Evolutionary conservation across 35 echinoderm and acorn worm species (phyloP).

Genomic region (Diadema setosum): DNA sequence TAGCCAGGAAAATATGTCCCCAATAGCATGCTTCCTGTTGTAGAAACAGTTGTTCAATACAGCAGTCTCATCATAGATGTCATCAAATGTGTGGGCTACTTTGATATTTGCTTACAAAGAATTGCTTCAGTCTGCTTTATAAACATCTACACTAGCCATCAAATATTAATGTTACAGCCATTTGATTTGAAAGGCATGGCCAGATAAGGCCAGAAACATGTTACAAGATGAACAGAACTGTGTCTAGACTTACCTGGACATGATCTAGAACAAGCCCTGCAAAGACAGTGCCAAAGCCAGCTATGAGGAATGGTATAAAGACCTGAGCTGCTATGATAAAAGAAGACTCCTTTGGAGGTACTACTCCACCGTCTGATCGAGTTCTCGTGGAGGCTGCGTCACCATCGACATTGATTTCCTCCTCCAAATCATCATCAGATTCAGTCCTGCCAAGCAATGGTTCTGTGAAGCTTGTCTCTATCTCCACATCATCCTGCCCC

Average conservation of each 20-base stretch:
- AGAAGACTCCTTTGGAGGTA: constrained; percentile 50
- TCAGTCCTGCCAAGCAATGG: neutral
- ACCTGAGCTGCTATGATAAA: constrained; percentile 70
- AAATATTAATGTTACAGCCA: neutral
- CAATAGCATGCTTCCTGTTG: too few relatives aligned
- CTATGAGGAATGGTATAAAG: constrained; percentile 89
- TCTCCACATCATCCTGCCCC: neutral
- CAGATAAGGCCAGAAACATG: neutral
- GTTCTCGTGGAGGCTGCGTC: neutral
- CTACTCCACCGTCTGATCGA: neutral
- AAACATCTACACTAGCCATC: neutral
- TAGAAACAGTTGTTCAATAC: too few relatives aligned
- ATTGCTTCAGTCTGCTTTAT: neutral
- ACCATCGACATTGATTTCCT: constrained; percentile 10
- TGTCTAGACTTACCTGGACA: constrained; percentile 67
- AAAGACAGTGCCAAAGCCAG: constrained; percentile 90
- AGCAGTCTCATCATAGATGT: neutral
- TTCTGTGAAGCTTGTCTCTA: constrained; percentile 23
- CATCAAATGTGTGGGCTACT: neutral
- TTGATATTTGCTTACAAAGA: neutral
- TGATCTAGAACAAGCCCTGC: constrained; percentile 88
- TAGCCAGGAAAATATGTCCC: too few relatives aligned
- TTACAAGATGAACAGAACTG: neutral
- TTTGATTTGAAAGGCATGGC: neutral
- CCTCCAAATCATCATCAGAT: constrained; percentile 14